Evolutionary conservation across 2,888 invertebrate genomes (phyloP).

Genomic region (Nesidiocoris tenuis): DNA sequence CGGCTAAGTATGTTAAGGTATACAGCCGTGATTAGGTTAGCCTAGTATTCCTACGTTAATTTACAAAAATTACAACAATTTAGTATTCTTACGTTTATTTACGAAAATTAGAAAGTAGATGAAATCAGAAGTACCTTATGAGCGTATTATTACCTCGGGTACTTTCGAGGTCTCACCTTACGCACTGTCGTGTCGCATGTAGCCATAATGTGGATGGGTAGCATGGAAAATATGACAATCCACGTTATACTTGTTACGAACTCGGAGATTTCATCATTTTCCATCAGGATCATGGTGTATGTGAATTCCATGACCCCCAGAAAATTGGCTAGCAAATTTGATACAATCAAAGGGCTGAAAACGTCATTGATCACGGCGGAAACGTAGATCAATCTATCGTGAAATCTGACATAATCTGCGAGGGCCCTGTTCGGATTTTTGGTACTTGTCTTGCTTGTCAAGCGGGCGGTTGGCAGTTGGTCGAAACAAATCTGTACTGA

Average conservation of each 20-base stretch:
- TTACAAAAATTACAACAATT: too few relatives aligned
- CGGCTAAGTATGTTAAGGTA: too few relatives aligned
- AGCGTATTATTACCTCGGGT: too few relatives aligned
- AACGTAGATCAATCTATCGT: neutral
- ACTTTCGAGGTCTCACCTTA: neutral
- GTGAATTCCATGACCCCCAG: neutral
- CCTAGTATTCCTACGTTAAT: too few relatives aligned
- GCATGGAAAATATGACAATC: neutral
- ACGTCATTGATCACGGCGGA: neutral
- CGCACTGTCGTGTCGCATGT: neutral
- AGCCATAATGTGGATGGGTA: neutral
- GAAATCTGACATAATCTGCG: too few relatives aligned
- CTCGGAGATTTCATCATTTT: too few relatives aligned
- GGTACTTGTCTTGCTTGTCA: neutral
- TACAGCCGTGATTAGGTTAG: too few relatives aligned
- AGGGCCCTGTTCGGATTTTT: too few relatives aligned
- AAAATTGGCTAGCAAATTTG: neutral
- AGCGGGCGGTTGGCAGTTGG: neutral
- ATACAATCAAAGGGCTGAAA: neutral
- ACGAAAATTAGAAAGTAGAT: too few relatives aligned
- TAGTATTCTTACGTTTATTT: too few relatives aligned
- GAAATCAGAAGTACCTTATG: too few relatives aligned
- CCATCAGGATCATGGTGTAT: too few relatives aligned
- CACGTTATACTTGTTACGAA: neutral
- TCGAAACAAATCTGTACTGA: neutral